Percentiles rank a stretch among this genome's conserved stretches.
These are phyloP conservation scores for Microctonus aethiopoides DNA, from an alignment of 2,888 invertebrate species.

Conservation along the genomic window DNA sequence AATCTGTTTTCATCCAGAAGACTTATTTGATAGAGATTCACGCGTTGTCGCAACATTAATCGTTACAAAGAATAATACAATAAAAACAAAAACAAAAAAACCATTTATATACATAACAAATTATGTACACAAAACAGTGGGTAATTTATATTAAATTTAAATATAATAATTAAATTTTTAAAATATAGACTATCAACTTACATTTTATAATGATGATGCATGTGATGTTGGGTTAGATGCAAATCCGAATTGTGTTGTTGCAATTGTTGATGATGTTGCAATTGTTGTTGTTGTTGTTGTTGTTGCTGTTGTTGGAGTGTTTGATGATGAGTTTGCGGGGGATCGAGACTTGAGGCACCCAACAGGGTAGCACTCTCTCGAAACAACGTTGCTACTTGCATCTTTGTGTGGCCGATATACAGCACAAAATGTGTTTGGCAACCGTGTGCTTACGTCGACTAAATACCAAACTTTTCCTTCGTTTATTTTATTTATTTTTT, in stretches of 20 bases:
- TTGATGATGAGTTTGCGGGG: slow-evolving; percentile 64
- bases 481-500: too few species aligned
- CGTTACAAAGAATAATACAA: background rate
- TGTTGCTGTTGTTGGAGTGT: slow-evolving; percentile 48
- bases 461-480: background rate
- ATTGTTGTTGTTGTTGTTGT: slow-evolving; percentile 43
- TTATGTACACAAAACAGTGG: too few species aligned
- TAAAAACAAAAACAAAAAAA: background rate
- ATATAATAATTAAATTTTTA: slow-evolving; percentile 9
- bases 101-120: background rate
- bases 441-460: background rate
- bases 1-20: background rate
- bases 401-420: slow-evolving; percentile 56
- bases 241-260: slow-evolving; percentile 60
- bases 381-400: slow-evolving; percentile 78
- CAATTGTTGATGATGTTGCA: slow-evolving; percentile 51
- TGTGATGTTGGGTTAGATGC: slow-evolving; percentile 63
- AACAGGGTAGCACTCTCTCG: slow-evolving; percentile 76
- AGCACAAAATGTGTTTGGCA: background rate
- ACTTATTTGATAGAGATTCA: background rate
- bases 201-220: slow-evolving; percentile 66
- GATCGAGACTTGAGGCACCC: slow-evolving; percentile 74
- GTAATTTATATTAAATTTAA: background rate
- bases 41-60: slow-evolving; percentile 3
- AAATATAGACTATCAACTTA: slow-evolving; percentile 51